phyloP scores from a whole-genome alignment of 2,888 invertebrate species.

The Pocota personata region DNA sequence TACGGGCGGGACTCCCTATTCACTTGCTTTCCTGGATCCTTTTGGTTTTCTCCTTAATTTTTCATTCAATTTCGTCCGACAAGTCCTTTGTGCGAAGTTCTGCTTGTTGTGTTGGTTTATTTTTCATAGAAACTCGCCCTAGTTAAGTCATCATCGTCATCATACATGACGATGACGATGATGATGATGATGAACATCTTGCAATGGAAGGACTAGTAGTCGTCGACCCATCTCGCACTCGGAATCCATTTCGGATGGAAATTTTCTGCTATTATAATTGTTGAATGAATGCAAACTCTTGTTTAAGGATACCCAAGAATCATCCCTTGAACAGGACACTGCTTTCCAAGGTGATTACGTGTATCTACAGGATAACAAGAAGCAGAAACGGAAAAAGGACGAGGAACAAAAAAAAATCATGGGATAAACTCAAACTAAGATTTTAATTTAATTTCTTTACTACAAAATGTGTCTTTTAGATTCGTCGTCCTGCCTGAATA shows the following conservation, averaged over 20 bases:
- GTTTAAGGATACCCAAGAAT: constrained; percentile 43
- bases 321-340: constrained; percentile 31
- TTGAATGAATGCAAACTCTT: constrained; percentile 56
- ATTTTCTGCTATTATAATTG: constrained; percentile 71
- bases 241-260: constrained; percentile 58
- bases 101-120: constrained; percentile 14
- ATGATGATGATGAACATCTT: constrained; percentile 47
- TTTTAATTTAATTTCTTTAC: constrained; percentile 72
- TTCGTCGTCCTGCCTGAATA: constrained; percentile 54
- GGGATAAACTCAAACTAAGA: constrained; percentile 52
- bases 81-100: constrained; percentile 54
- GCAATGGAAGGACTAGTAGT: constrained; percentile 9
- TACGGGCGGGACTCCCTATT: constrained; percentile 26
- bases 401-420: background rate
- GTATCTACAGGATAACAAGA: constrained; percentile 59
- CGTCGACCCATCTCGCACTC: background rate
- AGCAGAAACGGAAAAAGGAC: constrained; percentile 25
- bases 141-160: constrained; percentile 59
- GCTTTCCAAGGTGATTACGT: constrained; percentile 64
- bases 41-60: constrained; percentile 50
- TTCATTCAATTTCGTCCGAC: constrained; percentile 67
- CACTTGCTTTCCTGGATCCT: constrained; percentile 20
- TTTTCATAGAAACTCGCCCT: constrained; percentile 63
- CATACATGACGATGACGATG: constrained; percentile 22
- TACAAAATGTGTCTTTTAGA: constrained; percentile 60